phyloP scores from a whole-genome alignment of 2,113 vertebrate genomes.

The Oryzias woworae region DNA sequence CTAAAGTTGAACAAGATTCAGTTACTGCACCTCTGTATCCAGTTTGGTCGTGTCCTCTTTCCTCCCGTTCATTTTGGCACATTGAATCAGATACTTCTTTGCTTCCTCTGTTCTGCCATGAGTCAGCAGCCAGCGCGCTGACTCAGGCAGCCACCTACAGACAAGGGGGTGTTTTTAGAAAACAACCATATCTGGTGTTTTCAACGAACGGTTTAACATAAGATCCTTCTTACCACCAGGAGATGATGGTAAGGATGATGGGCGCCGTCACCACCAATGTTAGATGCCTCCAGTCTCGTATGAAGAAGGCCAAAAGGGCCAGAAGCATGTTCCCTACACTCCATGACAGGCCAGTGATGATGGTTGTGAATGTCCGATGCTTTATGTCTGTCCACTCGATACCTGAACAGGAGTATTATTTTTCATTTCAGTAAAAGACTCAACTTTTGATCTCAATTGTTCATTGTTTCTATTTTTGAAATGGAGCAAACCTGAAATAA shows the following conservation, averaged over 20 bases:
- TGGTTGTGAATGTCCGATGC: slow-evolving; percentile 79
- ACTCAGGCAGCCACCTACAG: slow-evolving; percentile 72
- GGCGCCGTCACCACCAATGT: slow-evolving; percentile 79
- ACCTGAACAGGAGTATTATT: slow-evolving; percentile 28
- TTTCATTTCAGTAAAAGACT: neutral
- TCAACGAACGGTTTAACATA: neutral
- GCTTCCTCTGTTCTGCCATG: slow-evolving; percentile 59
- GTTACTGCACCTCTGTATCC: slow-evolving; percentile 44
- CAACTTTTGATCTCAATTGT: neutral
- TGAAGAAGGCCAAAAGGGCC: slow-evolving; percentile 77
- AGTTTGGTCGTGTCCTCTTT: slow-evolving; percentile 14
- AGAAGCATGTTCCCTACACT: slow-evolving; percentile 81
- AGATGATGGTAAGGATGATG: slow-evolving; percentile 74
- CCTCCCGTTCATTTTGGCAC: slow-evolving; percentile 59
- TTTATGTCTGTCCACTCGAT: slow-evolving; percentile 83
- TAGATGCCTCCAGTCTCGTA: slow-evolving; percentile 85
- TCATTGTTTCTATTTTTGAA: too few relatives aligned
- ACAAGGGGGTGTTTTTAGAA: neutral
- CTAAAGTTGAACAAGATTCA: neutral
- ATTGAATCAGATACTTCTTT: slow-evolving; percentile 50
- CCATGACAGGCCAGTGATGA: slow-evolving; percentile 80
- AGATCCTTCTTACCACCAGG: slow-evolving; percentile 80
- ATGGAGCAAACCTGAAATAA: too few relatives aligned
- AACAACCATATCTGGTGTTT: neutral
- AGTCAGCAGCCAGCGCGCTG: slow-evolving; percentile 67